Evolutionary conservation across 2,113 vertebrate genomes (phyloP).

Genomic region (Telmatochromis sp.): DNA sequence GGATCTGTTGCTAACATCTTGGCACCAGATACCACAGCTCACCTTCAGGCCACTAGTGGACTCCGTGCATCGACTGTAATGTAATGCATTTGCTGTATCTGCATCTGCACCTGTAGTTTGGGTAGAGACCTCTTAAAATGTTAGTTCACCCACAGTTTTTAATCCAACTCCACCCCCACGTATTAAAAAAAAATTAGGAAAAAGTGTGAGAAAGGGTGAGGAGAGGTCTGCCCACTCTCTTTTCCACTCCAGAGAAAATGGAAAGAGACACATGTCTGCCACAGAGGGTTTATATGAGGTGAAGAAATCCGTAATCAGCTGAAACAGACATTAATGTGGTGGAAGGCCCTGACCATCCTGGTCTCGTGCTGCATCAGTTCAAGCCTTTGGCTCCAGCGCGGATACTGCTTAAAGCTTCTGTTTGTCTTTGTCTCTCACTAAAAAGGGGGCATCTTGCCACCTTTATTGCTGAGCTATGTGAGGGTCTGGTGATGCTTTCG

Average conservation of each 20-base stretch:
- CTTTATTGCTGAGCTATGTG: neutral
- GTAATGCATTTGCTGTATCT: neutral
- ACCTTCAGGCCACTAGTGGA: neutral
- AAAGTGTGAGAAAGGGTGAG: neutral
- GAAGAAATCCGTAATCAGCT: neutral
- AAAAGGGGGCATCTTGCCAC: neutral
- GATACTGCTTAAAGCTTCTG: neutral
- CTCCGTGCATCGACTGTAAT: neutral
- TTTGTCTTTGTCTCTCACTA: neutral
- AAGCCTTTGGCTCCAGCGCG: neutral
- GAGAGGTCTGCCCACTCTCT: neutral
- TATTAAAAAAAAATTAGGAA: neutral
- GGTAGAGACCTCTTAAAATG: neutral
- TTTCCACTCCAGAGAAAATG: neutral
- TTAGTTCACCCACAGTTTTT: neutral
- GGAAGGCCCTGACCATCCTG: neutral
- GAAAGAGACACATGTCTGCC: neutral
- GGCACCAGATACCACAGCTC: neutral
- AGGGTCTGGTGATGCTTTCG: neutral
- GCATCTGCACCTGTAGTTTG: neutral
- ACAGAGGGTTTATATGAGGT: neutral
- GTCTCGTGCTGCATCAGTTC: neutral
- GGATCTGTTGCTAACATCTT: neutral
- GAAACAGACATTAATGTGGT: neutral
- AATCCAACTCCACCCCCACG: neutral